Percentiles rank a stretch among this genome's conserved stretches.
phyloP scores from a whole-genome alignment of 2,797 vertebrate genomes.

The Erithacus rubecula region DNA sequence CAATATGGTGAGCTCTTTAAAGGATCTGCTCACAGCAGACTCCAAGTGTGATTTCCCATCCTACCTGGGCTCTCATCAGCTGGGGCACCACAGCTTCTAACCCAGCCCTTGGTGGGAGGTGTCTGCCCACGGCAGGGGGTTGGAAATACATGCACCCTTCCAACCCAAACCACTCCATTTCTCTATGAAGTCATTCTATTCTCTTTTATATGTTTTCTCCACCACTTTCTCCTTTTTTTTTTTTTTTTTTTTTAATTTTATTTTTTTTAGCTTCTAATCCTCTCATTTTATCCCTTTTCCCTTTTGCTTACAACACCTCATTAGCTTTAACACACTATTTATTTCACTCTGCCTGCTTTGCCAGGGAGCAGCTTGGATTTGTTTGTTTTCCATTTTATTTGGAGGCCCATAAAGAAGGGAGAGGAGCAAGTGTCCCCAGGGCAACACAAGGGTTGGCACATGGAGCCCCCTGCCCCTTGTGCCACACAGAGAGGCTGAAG shows the following conservation, averaged over 20 bases:
- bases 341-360: not conserved
- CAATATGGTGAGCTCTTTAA: not conserved
- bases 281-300: not conserved
- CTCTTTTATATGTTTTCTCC: not conserved
- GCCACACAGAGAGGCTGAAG: not conserved
- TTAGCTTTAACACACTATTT: not conserved
- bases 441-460: accelerated
- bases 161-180: not conserved
- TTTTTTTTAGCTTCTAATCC: not conserved
- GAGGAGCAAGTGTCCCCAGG: accelerated
- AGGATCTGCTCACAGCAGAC: not conserved
- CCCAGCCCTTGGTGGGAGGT: not conserved
- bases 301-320: not conserved
- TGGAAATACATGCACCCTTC: not conserved
- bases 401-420: not conserved
- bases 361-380: not conserved
- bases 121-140: not conserved
- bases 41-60: not conserved
- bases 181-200: not conserved
- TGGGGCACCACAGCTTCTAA: not conserved
- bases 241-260: not conserved
- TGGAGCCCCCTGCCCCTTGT: not conserved
- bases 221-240: not conserved
- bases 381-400: not conserved
- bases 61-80: not conserved